Conservation (phyloP, 2,888 invertebrate genomes). For the Lasioglossum zephyrum region DNA sequence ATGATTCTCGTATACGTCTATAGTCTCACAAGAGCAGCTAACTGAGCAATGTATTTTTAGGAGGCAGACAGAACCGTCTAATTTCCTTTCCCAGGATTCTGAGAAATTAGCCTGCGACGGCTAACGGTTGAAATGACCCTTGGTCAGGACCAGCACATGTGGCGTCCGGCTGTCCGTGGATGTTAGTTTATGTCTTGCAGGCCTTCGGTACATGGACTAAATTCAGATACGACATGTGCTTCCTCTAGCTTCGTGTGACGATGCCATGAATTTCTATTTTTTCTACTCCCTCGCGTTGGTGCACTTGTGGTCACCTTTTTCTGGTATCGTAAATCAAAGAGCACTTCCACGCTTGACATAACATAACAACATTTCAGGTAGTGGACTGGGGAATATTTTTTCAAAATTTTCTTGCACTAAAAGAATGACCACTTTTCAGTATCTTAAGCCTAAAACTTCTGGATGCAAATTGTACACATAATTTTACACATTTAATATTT, state of each 20-base stretch:
- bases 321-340: not conserved
- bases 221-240: not conserved
- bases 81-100: conserved; percentile 18
- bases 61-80: conserved; percentile 7
- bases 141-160: conserved; percentile 5
- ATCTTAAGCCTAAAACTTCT: too few species aligned
- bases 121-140: conserved; percentile 19
- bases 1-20: not conserved
- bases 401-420: not conserved
- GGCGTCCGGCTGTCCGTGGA: conserved; percentile 7
- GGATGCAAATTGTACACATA: too few species aligned
- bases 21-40: not conserved
- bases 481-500: too few species aligned
- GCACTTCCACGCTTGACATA: not conserved
- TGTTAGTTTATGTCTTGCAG: conserved; percentile 15
- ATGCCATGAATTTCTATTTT: not conserved
- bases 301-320: not conserved
- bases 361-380: not conserved
- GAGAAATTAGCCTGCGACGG: conserved; percentile 14
- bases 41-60: conserved; percentile 10
- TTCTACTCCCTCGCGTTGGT: not conserved
- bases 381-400: not conserved
- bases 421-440: not conserved
- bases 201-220: not conserved
- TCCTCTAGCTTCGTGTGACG: not conserved